A percentile compares a stretch with the other conserved stretches of the same genome.
phyloP scores from a whole-genome alignment of 1,140 invertebrate species.

The Drosophila littoralis region DNA sequence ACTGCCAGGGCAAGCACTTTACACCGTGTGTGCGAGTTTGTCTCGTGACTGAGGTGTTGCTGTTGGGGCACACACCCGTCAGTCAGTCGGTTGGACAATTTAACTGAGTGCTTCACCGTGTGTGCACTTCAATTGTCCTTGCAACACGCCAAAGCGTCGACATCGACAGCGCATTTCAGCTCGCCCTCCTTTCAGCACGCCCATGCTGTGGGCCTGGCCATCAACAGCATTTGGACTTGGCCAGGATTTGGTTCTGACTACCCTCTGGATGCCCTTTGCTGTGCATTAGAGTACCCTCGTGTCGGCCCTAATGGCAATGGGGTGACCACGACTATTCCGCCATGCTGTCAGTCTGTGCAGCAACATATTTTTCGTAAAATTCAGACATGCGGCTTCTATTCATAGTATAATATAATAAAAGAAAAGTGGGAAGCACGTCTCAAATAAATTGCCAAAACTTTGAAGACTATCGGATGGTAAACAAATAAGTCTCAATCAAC shows the following conservation, averaged over 20 bases:
- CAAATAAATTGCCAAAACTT: too few relatives aligned
- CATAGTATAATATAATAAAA: too few relatives aligned
- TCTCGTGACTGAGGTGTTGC: neutral
- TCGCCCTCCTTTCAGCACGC: conserved; percentile 25
- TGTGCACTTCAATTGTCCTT: conserved; percentile 70
- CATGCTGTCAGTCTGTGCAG: too few relatives aligned
- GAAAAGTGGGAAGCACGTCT: too few relatives aligned
- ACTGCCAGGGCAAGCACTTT: conserved; percentile 67
- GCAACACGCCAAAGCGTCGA: conserved; percentile 25
- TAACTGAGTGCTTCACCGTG: conserved; percentile 60
- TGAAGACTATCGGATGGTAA: too few relatives aligned
- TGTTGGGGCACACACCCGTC: conserved; percentile 11
- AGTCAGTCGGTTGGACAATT: conserved; percentile 67
- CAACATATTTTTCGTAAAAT: too few relatives aligned
- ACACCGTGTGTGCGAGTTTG: conserved; percentile 13
- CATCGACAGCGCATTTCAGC: conserved; percentile 60
- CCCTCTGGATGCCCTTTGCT: neutral
- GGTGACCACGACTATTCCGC: neutral
- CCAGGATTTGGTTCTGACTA: conserved; percentile 11
- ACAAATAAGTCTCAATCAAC: too few relatives aligned
- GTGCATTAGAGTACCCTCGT: conserved; percentile 3
- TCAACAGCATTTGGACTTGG: conserved; percentile 10
- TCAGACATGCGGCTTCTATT: neutral
- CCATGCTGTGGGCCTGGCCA: neutral
- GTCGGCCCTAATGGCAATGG: conserved; percentile 3